These are phyloP conservation scores for Athetis lepigone DNA, from an alignment of 2,888 invertebrate genomes.

Conservation along the genomic window DNA sequence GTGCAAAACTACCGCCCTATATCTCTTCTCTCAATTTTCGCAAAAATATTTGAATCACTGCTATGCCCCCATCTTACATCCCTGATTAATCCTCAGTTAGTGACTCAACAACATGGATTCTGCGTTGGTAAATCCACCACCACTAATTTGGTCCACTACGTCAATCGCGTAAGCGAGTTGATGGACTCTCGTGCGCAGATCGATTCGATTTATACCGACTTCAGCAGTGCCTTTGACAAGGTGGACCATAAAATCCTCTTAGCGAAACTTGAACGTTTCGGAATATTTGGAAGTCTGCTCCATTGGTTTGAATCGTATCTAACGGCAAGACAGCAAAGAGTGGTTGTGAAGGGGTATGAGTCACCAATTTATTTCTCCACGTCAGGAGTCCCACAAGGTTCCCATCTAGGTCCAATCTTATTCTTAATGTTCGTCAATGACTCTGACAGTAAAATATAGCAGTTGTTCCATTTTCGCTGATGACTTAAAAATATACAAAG, in stretches of 20 bases:
- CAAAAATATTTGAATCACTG: too few relatives aligned
- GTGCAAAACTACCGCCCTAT: conserved; percentile 2
- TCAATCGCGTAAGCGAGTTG: not conserved
- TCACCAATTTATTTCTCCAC: not conserved
- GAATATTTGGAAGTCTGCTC: not conserved
- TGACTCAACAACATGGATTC: conserved; percentile 2
- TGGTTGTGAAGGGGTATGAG: not conserved
- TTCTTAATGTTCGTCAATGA: conserved; percentile 3
- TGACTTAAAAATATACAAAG: too few relatives aligned
- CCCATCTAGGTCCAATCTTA: conserved; percentile 1
- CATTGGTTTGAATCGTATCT: conserved; percentile 20
- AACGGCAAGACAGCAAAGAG: not conserved
- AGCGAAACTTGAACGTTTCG: conserved; percentile 1
- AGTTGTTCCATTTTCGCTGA: conserved; percentile 2
- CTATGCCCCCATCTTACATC: too few relatives aligned
- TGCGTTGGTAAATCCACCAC: not conserved
- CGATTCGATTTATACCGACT: conserved; percentile 5
- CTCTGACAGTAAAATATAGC: not conserved
- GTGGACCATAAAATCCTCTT: too few relatives aligned
- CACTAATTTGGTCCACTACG: not conserved
- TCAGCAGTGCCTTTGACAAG: conserved; percentile 10
- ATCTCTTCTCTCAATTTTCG: conserved; percentile 6
- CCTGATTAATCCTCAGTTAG: not conserved
- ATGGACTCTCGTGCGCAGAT: not conserved
- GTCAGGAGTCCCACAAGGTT: conserved; percentile 9